Conservation (phyloP, 1,140 invertebrate species). For the Metopolophium dirhodum region DNA sequence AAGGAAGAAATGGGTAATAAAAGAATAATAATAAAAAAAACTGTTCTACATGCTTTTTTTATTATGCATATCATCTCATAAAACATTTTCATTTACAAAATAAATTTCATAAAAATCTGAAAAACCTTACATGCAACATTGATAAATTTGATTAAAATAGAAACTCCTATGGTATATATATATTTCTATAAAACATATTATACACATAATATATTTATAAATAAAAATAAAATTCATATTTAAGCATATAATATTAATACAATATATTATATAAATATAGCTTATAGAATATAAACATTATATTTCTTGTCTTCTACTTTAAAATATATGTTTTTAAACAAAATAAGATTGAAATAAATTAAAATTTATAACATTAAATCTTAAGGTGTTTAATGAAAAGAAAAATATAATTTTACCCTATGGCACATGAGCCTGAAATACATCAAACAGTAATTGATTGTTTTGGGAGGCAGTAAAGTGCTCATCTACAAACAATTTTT, state of each 20-base stretch:
- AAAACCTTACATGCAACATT: constrained; percentile 55
- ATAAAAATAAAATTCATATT: constrained; percentile 47
- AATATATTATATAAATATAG: constrained; percentile 23
- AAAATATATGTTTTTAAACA: neutral
- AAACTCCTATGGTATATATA: constrained; percentile 31
- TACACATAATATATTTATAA: constrained; percentile 12
- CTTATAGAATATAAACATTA: neutral
- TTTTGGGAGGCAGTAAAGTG: constrained; percentile 47
- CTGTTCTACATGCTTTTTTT: constrained; percentile 56
- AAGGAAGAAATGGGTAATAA: neutral
- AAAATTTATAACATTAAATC: constrained; percentile 37
- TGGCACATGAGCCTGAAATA: constrained; percentile 55
- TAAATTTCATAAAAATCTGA: constrained; percentile 53
- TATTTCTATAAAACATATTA: constrained; percentile 49
- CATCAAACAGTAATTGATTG: constrained; percentile 40
- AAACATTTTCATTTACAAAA: constrained; percentile 54
- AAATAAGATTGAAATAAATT: constrained; percentile 36
- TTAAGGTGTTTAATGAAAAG: neutral
- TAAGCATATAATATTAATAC: neutral
- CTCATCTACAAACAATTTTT: constrained; percentile 46
- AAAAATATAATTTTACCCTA: constrained; percentile 36
- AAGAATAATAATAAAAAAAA: neutral
- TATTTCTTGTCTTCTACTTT: neutral
- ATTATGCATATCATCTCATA: constrained; percentile 24
- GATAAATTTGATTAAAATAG: constrained; percentile 56